Evolutionary conservation across 2,888 invertebrate genomes (phyloP), one percentile per base, ranked within the genome.

Genomic region (Penaeus monodon): DNA sequence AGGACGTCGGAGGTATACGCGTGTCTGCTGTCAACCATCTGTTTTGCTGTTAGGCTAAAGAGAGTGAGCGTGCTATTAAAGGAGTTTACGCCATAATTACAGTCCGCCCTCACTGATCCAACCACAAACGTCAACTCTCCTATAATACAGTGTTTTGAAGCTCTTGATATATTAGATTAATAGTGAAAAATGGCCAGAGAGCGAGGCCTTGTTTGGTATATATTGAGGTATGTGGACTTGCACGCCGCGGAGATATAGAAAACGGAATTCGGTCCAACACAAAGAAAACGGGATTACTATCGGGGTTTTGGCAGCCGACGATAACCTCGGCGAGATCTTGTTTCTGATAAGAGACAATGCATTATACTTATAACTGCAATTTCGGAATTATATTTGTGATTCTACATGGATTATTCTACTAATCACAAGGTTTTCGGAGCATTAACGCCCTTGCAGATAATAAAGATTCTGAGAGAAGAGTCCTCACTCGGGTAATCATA

Each of bases 11-110:
- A 27, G 84, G 84, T 29, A 77, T 77, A 44, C 65, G 68, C 29
- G 29, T 78, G 78, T 78, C 57, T 84, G 24, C 63, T 49, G 77
- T 49, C 84, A 68, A 68, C 68, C 70, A 84, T 84, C 74, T 84
- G 84, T 77, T 77, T 78, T 29, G 78, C 85, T 74, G 80, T 85
- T 85, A 85, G 85, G 80, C 85, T 81, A 80, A 85, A 85, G 85
- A 85, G 74, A 85, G 65, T 73, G 66, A 79, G 74, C 80, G 74
- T 66, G 29, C 70, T 85, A 85, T 85, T 85, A 85, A 79, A 85
- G 38, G 85, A 85, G 74, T 74, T 81, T 74, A 85, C 80, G 73
- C 85, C 81, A 65, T 85, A 85, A 85, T 85, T 85, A 81, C 80
- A 68, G 57, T 68, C 85, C 68, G 44, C 66, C 84, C 84, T 84